These are phyloP conservation scores for Onychomys leucogaster DNA, from an alignment of 2,797 vertebrate genomes.

Conservation along the genomic window DNA sequence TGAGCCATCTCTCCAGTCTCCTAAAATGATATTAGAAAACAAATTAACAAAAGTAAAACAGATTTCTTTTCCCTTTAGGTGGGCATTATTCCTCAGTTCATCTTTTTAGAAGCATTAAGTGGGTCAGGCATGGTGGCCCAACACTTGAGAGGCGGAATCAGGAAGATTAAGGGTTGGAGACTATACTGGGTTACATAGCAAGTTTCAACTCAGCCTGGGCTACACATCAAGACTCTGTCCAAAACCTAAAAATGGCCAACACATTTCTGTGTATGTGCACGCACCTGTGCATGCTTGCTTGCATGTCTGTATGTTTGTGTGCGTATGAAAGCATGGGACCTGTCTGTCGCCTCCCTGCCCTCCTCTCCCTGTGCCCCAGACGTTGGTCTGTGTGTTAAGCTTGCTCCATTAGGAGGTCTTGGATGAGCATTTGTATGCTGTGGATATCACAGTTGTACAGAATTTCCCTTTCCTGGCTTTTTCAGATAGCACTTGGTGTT, in stretches of 20 bases:
- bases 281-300: accelerated
- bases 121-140: not conserved
- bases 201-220: not conserved
- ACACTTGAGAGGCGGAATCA: not conserved
- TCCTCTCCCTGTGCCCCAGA: not conserved
- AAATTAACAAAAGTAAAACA: not conserved
- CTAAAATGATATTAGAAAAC: not conserved
- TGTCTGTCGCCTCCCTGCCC: not conserved
- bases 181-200: not conserved
- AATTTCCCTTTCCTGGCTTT: not conserved
- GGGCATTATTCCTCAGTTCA: not conserved
- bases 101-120: not conserved
- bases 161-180: not conserved
- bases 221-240: not conserved
- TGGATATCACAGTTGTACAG: not conserved
- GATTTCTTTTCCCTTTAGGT: not conserved
- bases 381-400: not conserved
- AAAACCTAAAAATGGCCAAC: not conserved
- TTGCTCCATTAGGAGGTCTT: not conserved
- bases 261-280: not conserved
- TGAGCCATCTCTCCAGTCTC: not conserved
- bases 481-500: not conserved
- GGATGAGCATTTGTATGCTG: not conserved
- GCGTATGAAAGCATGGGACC: not conserved
- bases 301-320: accelerated